Conservation (phyloP, 2,888 invertebrate genomes). For the Hypomecis punctinalis region DNA sequence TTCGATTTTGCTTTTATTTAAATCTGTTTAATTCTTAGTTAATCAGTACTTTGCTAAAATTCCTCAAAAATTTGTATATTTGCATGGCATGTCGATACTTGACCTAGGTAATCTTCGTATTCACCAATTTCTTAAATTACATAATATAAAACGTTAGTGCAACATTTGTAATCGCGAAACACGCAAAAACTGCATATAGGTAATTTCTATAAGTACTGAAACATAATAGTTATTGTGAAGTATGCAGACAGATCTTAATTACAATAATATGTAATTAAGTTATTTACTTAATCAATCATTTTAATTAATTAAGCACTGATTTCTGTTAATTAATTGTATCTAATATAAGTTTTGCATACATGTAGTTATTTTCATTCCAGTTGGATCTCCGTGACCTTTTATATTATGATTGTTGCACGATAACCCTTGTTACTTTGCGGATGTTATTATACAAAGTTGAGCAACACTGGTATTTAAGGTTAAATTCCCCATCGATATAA, state of each 20-base stretch:
- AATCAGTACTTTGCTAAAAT: too few species aligned
- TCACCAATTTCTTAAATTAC: too few species aligned
- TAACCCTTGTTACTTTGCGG: constrained; percentile 69
- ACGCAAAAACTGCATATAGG: neutral
- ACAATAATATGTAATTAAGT: constrained; percentile 3
- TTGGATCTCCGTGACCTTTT: constrained; percentile 46
- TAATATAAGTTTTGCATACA: constrained; percentile 1
- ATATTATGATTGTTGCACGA: constrained; percentile 49
- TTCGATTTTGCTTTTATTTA: too few species aligned
- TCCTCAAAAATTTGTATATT: too few species aligned
- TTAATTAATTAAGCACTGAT: neutral
- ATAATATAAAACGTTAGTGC: too few species aligned
- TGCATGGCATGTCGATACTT: too few species aligned
- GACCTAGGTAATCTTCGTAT: too few species aligned
- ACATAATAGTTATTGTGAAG: neutral
- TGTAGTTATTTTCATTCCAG: constrained; percentile 22
- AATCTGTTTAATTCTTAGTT: too few species aligned
- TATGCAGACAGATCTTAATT: neutral
- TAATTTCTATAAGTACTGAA: neutral
- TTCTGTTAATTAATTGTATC: neutral
- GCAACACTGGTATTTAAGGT: constrained; percentile 3
- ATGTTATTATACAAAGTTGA: constrained; percentile 50
- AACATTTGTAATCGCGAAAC: too few species aligned
- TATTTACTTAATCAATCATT: too few species aligned
- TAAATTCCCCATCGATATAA: constrained; percentile 10